Base-by-base conservation (phyloP, 2,797 vertebrate species). In the Onychomys torridus region DNA sequence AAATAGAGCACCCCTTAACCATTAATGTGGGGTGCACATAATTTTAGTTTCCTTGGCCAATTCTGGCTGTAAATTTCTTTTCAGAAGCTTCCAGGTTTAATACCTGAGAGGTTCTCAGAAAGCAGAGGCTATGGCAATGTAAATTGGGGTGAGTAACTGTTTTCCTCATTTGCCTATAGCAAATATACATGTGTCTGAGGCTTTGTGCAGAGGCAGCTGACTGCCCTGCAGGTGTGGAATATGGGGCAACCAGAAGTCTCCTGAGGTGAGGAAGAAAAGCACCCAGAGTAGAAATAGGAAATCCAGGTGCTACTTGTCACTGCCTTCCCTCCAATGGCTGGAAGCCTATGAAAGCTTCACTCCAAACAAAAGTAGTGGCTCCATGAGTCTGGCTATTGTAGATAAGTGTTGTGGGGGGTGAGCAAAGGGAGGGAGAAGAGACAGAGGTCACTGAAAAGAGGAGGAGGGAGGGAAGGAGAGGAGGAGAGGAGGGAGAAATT, bases 291-390 rank as follows among this genome's bases (percentile, higher is more conserved):
- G 94, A 96, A 95, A 90, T 92, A 94, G 96, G 92, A 94, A 96
- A 97, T 87, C 93, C 92, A 40, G 76, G 17, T 4, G 55, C 96
- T 97, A 96, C 91, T 96, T 97, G 94, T 81, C 96, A 91, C 89
- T 91, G 93, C 90, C 97, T 98, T 98, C 96, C 98, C 94, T 84
- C 85, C 93, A 97, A 97, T 89, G 95, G 95, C 96, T 94, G 95
- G 10, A 98, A 23, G 96, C 97, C 97, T 98, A 97, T 98, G 96
- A 96, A 98, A 98, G 92, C 78, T 97, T 98, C 97, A 95, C 96
- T 98, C 98, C 89, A 96, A 96, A 97, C n/a, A 92, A 96, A 98
- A 94, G 98, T 94, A 93, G 84, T 96, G 0, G 90, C 92, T 85
- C 91, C 93, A 96, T 97, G 88, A 97, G 84, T 94, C 93, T 94